Evolutionary conservation across 2,888 invertebrate species (phyloP), one percentile per base, ranked within the genome.

Genomic region (Flabesymbios commensalis): DNA sequence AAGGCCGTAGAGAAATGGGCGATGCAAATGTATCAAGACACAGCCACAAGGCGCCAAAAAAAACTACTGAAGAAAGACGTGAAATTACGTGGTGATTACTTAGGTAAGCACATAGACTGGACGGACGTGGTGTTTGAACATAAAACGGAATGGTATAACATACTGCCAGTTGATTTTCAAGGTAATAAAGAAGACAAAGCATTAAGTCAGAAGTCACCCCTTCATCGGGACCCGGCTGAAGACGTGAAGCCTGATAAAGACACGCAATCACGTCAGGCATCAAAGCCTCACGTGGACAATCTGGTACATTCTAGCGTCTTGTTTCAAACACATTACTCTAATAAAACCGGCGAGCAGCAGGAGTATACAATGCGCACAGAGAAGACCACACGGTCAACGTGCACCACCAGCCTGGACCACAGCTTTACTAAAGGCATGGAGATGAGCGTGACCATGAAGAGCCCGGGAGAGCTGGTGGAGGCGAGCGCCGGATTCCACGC

Each of bases 401-500:
- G 63, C 41, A 51, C 47, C 43, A 66, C 71, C 26, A 59, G 42
- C 26, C 55, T 73, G 24, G 64, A 61, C 17, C 61, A 43, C 24
- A 63, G 71, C 43, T 71, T 61, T 47, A 76, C 72, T n/a, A 75
- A 77, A 57, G 81, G 81, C 31, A 67, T 76, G 19, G 82, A 82
- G 63, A 75, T 79, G 45, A 75, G 78, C 57, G 60, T 83, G 47
- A 77, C 73, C 28, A 71, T 83, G 57, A 78, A 78, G 66, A 77
- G 80, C 33, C 83, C 83, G 3, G 76, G 81, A 45, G 81, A 83
- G 68, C 75, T 83, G 36, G 71, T 81, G 7, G 81, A 83, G 68
- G 65, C 80, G 54, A 79, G 79, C 61, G 79, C 80, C 29, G 80
- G 79, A 1, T 82, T 80, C 71, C 76, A 77, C 49, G 75, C 78